Percentiles rank a stretch among this genome's conserved stretches.
Conservation (phyloP, 64 coral and sea anemone genomes). For the Actinia equina region DNA sequence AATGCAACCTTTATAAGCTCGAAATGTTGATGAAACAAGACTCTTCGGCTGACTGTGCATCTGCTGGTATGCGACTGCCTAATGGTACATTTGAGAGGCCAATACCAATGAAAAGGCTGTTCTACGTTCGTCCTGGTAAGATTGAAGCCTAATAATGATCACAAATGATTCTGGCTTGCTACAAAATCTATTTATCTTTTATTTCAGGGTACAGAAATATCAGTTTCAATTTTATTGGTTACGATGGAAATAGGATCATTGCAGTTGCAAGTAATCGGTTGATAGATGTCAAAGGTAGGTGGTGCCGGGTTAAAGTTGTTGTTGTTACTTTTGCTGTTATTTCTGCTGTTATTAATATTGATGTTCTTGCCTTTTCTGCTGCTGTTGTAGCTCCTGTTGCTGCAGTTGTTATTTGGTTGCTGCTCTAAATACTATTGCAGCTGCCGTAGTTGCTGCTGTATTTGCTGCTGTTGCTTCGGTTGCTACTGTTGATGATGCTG, state of each 20-base stretch:
- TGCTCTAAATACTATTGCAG: too few relatives aligned
- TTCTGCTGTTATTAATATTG: too few relatives aligned
- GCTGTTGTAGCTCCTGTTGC: too few relatives aligned
- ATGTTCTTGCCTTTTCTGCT: too few relatives aligned
- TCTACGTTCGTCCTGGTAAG: constrained; percentile 68
- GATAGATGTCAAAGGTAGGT: background rate
- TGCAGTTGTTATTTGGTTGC: too few relatives aligned
- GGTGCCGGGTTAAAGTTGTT: too few relatives aligned
- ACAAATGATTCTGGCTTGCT: background rate
- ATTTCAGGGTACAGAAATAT: background rate
- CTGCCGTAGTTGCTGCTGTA: too few relatives aligned
- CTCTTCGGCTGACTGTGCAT: constrained; percentile 15
- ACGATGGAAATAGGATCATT: background rate
- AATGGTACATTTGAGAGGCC: constrained; percentile 70
- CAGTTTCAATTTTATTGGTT: background rate
- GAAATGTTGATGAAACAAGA: constrained; percentile 62
- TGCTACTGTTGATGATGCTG: background rate
- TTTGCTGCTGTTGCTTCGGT: too few relatives aligned
- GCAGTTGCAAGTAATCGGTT: background rate
- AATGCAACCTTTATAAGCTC: constrained; percentile 57
- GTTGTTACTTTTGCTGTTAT: too few relatives aligned
- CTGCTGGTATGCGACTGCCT: constrained; percentile 69
- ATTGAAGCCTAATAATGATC: background rate
- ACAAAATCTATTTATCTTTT: background rate
- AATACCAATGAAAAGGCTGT: constrained; percentile 37